Percentiles rank a stretch among this genome's conserved stretches.
phyloP scores from a whole-genome alignment of 1,140 invertebrate species.

The Propsilocerus akamusi region DNA sequence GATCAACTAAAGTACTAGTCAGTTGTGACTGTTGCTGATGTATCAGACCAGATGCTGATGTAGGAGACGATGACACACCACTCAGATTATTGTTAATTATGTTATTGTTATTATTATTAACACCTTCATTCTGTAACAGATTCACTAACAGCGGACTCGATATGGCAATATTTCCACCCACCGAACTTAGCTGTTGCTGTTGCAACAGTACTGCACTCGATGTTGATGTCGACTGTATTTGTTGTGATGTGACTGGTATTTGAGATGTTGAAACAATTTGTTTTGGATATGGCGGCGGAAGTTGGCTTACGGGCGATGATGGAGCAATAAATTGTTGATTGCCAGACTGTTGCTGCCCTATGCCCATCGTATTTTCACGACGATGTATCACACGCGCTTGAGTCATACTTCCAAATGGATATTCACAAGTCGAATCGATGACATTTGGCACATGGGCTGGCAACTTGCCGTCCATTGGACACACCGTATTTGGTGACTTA shows the following conservation, averaged over 20 bases:
- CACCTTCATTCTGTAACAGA: constrained; percentile 69
- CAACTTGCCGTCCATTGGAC: constrained; percentile 53
- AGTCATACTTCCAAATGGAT: constrained; percentile 79
- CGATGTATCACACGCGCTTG: constrained; percentile 47
- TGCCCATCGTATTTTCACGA: constrained; percentile 20
- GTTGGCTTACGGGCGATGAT: constrained; percentile 10
- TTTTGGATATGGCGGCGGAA: constrained; percentile 30
- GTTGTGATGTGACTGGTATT: constrained; percentile 14
- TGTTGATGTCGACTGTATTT: constrained; percentile 5
- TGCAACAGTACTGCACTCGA: not conserved
- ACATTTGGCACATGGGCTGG: constrained; percentile 29
- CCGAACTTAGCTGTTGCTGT: constrained; percentile 13
- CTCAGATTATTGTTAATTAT: not conserved
- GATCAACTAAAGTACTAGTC: not conserved
- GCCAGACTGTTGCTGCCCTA: constrained; percentile 18
- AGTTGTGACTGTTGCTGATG: too few species aligned
- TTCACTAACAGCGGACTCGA: constrained; percentile 84
- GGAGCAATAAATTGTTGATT: constrained; percentile 8
- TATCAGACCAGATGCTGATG: constrained; percentile 8
- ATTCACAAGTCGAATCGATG: constrained; percentile 32
- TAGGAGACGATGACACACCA: constrained; percentile 8
- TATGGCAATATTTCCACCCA: constrained; percentile 35
- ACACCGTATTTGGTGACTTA: constrained; percentile 67
- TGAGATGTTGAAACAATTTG: constrained; percentile 28
- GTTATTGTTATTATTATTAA: constrained; percentile 11